Percentiles rank a stretch among this genome's conserved stretches.
phyloP scores from a whole-genome alignment of 2,797 vertebrate species.

The Chloroceryle inda region DNA sequence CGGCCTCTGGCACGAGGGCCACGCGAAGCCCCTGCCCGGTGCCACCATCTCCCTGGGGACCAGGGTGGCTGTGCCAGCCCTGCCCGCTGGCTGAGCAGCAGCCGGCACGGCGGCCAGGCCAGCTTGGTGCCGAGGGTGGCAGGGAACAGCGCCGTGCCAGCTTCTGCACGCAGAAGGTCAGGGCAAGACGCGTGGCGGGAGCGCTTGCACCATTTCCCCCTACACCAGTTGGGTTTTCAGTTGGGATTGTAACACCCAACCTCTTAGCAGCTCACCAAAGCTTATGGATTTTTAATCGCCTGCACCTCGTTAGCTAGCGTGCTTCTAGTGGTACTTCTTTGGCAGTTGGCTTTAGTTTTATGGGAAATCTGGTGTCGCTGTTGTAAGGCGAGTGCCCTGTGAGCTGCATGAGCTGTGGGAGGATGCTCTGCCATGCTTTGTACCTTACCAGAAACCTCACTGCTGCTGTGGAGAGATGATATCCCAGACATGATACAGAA shows the following conservation, averaged over 20 bases:
- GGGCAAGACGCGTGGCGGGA: too few relatives aligned
- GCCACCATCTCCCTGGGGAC: too few relatives aligned
- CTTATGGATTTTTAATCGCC: accelerated
- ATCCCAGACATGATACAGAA: too few relatives aligned
- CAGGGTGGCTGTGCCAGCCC: slow-evolving; percentile 31
- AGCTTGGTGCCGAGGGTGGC: accelerated
- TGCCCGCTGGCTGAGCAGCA: background rate
- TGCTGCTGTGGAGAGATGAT: background rate
- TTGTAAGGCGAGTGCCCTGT: background rate
- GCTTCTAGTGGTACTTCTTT: background rate
- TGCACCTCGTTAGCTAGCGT: accelerated
- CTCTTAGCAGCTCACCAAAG: accelerated
- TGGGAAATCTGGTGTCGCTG: too few relatives aligned
- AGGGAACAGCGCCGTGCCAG: accelerated
- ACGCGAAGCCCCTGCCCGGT: background rate
- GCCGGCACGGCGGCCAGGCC: background rate
- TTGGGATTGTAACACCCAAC: accelerated
- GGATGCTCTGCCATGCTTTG: too few relatives aligned
- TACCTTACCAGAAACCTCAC: background rate
- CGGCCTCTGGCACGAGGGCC: background rate
- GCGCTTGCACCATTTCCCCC: too few relatives aligned
- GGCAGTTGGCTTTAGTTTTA: accelerated
- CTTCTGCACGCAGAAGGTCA: too few relatives aligned
- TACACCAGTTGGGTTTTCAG: accelerated
- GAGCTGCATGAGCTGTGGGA: background rate